Percentiles rank a stretch among this genome's conserved stretches.
These are phyloP conservation scores for Diadema setosum DNA, from an alignment of 35 echinoderm and acorn worm genomes.

Conservation along the genomic window DNA sequence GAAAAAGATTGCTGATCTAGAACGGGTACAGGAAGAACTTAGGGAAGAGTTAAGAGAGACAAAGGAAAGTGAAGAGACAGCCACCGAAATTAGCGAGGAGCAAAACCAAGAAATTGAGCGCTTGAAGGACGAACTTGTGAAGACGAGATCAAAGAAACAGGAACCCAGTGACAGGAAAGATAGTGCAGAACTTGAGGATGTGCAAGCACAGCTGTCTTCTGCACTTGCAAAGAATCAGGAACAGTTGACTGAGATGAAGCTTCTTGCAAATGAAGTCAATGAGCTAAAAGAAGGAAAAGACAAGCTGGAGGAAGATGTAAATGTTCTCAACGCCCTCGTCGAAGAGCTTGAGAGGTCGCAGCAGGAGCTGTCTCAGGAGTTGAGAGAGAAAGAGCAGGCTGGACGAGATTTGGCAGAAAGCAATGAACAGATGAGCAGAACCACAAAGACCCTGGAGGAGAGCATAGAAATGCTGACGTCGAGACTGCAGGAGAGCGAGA, in stretches of 20 bases:
- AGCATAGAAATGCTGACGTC: conserved; percentile 32
- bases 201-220: neutral
- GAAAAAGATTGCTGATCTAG: conserved; percentile 20
- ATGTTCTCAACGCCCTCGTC: neutral
- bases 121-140: conserved; percentile 32
- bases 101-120: conserved; percentile 14
- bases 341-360: conserved; percentile 1
- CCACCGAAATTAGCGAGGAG: conserved; percentile 25
- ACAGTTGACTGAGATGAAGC: neutral
- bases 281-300: neutral
- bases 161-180: neutral
- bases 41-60: conserved; percentile 38
- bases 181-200: neutral
- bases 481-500: conserved; percentile 21
- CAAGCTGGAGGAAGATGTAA: neutral
- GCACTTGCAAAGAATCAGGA: neutral
- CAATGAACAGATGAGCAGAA: conserved; percentile 1
- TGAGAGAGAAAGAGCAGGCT: neutral
- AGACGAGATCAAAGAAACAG: neutral
- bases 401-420: neutral
- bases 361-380: neutral
- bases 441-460: conserved; percentile 48
- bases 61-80: conserved; percentile 17
- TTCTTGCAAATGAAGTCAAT: neutral
- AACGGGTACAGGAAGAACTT: conserved; percentile 14